These are phyloP conservation scores for Dallia pectoralis DNA, from an alignment of 2,797 vertebrate species.

Conservation along the genomic window DNA sequence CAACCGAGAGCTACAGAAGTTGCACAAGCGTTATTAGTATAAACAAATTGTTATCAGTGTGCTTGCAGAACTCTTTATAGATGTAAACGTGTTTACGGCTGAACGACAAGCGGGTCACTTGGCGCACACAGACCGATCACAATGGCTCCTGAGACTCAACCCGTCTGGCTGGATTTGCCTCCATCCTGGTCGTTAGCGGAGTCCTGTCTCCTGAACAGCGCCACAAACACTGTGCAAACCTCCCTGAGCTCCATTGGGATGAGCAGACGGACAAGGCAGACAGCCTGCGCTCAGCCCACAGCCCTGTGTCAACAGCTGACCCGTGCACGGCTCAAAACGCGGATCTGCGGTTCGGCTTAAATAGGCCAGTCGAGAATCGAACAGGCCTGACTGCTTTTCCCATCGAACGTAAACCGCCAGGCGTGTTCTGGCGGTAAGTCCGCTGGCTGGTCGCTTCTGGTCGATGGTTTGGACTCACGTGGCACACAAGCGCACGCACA, in stretches of 20 bases:
- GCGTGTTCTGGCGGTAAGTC: slow-evolving; percentile 26
- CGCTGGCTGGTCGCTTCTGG: slow-evolving; percentile 10
- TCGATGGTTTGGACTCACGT: slow-evolving; percentile 27
- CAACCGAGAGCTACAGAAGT: neutral
- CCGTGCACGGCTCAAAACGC: slow-evolving; percentile 46
- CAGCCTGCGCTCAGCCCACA: neutral
- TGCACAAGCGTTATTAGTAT: neutral
- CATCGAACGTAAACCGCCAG: slow-evolving; percentile 39
- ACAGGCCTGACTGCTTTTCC: slow-evolving; percentile 56
- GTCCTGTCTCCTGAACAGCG: slow-evolving; percentile 40
- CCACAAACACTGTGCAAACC: slow-evolving; percentile 39
- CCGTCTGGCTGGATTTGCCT: slow-evolving; percentile 44
- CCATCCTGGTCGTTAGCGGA: slow-evolving; percentile 13
- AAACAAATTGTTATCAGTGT: neutral
- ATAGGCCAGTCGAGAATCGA: slow-evolving; percentile 61
- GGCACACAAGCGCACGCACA: neutral
- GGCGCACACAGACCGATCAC: neutral
- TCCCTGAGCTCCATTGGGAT: slow-evolving; percentile 55
- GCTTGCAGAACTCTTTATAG: neutral
- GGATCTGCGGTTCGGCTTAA: slow-evolving; percentile 54
- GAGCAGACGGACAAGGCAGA: slow-evolving; percentile 15
- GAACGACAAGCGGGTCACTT: neutral
- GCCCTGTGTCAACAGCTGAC: slow-evolving; percentile 27
- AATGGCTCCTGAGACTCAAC: slow-evolving; percentile 46
- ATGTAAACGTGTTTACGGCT: neutral